Percentiles rank a stretch among this genome's conserved stretches.
These are phyloP conservation scores for Ephialtes manifestator DNA, from an alignment of 2,888 invertebrate genomes.

Conservation along the genomic window DNA sequence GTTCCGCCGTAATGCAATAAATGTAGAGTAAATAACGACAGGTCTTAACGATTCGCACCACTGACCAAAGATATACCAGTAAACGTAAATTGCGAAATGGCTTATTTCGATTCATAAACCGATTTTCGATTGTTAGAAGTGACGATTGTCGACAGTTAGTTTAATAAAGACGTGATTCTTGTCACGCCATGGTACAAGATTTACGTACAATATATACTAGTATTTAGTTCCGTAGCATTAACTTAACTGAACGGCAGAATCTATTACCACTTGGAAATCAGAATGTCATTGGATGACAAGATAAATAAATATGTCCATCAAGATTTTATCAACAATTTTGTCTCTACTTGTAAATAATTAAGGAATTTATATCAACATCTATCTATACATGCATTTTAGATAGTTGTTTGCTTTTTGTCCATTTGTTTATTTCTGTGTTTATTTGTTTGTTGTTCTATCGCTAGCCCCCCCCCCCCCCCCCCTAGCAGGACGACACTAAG, in stretches of 20 bases:
- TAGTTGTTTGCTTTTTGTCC: too few species aligned
- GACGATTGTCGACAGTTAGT: not conserved
- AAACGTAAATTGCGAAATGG: conserved; percentile 2
- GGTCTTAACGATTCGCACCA: not conserved
- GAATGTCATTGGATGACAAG: not conserved
- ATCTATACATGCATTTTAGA: too few species aligned
- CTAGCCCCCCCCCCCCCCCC: too few species aligned
- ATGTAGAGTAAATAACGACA: conserved; percentile 4
- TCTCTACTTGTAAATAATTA: too few species aligned
- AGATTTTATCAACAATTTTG: too few species aligned
- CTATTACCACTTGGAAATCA: not conserved
- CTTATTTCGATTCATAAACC: not conserved
- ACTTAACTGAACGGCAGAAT: not conserved
- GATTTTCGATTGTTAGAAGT: not conserved
- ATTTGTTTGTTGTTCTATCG: too few species aligned
- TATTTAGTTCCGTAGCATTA: not conserved
- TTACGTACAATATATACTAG: not conserved
- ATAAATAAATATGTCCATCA: too few species aligned
- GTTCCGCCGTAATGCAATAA: not conserved
- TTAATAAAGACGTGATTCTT: not conserved
- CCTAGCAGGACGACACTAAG: too few species aligned
- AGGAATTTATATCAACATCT: too few species aligned
- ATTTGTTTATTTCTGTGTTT: too few species aligned
- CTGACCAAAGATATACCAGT: not conserved
- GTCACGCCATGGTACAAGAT: not conserved